Percentiles rank a stretch among this genome's conserved stretches.
Conservation (phyloP, 2,888 invertebrate species). For the Sericinus montela region DNA sequence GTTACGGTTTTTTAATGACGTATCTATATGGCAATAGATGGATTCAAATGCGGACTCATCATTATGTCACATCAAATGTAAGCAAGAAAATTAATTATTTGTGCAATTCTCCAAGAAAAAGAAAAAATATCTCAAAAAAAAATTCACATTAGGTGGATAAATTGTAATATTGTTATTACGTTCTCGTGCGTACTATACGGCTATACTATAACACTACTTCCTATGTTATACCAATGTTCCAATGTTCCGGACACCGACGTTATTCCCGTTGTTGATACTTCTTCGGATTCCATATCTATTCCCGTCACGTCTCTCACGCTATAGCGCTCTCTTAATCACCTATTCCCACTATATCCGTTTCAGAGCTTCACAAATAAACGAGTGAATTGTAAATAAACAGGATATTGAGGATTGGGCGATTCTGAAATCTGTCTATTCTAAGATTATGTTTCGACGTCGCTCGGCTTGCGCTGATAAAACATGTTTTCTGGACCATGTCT, state of each 20-base stretch:
- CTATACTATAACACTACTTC: constrained; percentile 12
- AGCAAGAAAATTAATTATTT: too few relatives aligned
- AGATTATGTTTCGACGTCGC: too few relatives aligned
- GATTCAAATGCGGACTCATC: too few relatives aligned
- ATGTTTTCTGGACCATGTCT: too few relatives aligned
- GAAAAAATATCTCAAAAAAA: not conserved
- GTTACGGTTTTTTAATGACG: too few relatives aligned
- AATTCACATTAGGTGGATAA: not conserved
- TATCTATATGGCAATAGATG: too few relatives aligned
- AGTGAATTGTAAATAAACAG: not conserved
- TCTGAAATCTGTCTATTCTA: too few relatives aligned
- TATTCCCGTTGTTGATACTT: constrained; percentile 11
- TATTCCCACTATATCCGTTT: constrained; percentile 5
- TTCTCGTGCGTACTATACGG: constrained; percentile 14
- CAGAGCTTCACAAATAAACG: constrained; percentile 13
- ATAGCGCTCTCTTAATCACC: constrained; percentile 10
- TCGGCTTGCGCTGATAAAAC: too few relatives aligned
- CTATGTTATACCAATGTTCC: constrained; percentile 9
- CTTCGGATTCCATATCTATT: constrained; percentile 16
- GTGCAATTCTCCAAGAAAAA: too few relatives aligned
- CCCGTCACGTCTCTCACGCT: constrained; percentile 1
- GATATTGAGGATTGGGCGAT: not conserved
- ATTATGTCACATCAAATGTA: too few relatives aligned
- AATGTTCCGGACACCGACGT: constrained; percentile 1
- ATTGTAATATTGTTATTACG: constrained; percentile 5